phyloP scores from a whole-genome alignment of 2,797 vertebrate species.

The Onychomys torridus region DNA sequence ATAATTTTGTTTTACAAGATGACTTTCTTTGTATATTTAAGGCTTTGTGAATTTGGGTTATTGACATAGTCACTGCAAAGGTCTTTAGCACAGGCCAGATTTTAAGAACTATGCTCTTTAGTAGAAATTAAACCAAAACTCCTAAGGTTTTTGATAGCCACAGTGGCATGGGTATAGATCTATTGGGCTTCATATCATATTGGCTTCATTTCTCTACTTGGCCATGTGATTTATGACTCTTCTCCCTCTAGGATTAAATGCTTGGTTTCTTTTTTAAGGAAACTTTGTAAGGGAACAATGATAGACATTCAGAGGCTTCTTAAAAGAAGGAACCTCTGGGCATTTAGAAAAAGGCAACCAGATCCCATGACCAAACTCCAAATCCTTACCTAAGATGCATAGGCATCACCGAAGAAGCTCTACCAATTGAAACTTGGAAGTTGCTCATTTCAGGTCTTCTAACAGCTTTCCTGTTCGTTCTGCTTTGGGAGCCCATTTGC shows the following conservation, averaged over 20 bases:
- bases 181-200: background rate
- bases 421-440: background rate
- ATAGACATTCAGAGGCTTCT: background rate
- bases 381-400: background rate
- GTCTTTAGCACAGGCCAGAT: background rate
- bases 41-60: background rate
- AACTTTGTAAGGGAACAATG: background rate
- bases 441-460: too few species aligned
- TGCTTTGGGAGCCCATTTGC: background rate
- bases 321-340: background rate
- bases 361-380: background rate
- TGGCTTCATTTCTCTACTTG: background rate
- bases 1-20: background rate
- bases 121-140: background rate
- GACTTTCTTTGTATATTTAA: constrained; percentile 18
- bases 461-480: background rate
- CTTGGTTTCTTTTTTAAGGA: background rate
- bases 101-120: background rate
- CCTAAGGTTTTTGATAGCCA: background rate
- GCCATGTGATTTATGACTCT: background rate
- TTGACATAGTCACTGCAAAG: background rate
- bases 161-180: background rate
- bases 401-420: background rate
- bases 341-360: background rate
- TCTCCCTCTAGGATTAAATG: background rate